phyloP scores from a whole-genome alignment of 2,797 vertebrate species.

The Zalophus californianus region DNA sequence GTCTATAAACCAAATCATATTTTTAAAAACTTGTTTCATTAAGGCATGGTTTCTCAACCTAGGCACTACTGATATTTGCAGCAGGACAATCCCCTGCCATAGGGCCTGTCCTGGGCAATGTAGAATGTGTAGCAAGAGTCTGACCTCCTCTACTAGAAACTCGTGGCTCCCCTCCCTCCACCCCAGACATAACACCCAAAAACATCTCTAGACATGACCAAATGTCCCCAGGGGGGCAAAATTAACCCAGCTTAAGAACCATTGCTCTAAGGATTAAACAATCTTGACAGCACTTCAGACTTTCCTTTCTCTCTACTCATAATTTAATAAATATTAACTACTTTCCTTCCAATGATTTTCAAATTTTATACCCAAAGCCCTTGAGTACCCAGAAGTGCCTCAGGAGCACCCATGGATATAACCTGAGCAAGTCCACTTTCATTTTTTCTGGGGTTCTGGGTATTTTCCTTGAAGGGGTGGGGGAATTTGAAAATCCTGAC shows the following conservation, averaged over 20 bases:
- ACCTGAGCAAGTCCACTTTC: not conserved
- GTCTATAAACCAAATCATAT: not conserved
- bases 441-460: conserved; percentile 8
- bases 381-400: not conserved
- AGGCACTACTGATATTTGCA: not conserved
- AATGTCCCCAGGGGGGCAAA: not conserved
- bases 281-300: not conserved
- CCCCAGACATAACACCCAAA: not conserved
- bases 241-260: not conserved
- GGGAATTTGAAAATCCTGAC: not conserved
- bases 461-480: not conserved
- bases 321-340: conserved; percentile 20
- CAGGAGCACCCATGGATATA: not conserved
- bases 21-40: conserved; percentile 28
- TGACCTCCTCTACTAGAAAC: not conserved
- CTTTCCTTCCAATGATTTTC: not conserved
- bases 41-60: not conserved
- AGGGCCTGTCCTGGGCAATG: not conserved
- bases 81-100: not conserved
- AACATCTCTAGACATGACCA: not conserved
- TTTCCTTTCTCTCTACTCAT: not conserved
- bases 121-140: not conserved
- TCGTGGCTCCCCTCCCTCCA: not conserved
- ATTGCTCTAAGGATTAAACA: not conserved
- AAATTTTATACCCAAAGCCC: not conserved